Conservation (phyloP, 2,113 vertebrate genomes). For the Poeciliopsis turrubarensis region DNA sequence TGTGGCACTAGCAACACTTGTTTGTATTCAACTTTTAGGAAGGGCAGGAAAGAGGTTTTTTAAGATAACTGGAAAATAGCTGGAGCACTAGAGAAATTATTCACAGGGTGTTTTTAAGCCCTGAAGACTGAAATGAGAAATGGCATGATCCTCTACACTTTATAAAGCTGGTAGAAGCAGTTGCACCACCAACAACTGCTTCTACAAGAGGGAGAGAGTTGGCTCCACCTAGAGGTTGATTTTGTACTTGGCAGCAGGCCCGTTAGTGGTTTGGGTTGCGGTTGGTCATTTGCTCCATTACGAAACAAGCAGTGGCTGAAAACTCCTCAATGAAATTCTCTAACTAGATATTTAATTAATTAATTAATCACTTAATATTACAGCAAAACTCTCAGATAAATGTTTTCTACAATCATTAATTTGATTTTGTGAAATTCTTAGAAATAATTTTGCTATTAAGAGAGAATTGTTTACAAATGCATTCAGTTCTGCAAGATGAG, state of each 20-base stretch:
- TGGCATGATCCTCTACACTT: background rate
- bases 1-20: too few relatives aligned
- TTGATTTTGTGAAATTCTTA: too few relatives aligned
- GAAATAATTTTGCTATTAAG: background rate
- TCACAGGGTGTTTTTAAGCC: background rate
- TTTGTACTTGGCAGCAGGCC: background rate
- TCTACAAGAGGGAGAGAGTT: background rate
- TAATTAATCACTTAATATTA: too few relatives aligned
- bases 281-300: background rate
- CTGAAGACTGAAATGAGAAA: background rate
- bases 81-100: background rate
- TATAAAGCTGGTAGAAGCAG: background rate
- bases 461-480: background rate
- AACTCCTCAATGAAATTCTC: too few relatives aligned
- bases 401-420: too few relatives aligned
- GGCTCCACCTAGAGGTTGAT: conserved; percentile 34
- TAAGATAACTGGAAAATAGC: background rate
- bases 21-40: background rate
- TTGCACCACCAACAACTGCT: background rate
- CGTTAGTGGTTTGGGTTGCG: background rate
- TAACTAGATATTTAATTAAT: too few relatives aligned
- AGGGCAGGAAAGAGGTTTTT: background rate
- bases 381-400: too few relatives aligned
- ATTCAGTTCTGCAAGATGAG: background rate
- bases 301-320: too few relatives aligned